Evolutionary conservation across 2,797 vertebrate genomes (phyloP).

Genomic region (Arctocebus calabarensis): DNA sequence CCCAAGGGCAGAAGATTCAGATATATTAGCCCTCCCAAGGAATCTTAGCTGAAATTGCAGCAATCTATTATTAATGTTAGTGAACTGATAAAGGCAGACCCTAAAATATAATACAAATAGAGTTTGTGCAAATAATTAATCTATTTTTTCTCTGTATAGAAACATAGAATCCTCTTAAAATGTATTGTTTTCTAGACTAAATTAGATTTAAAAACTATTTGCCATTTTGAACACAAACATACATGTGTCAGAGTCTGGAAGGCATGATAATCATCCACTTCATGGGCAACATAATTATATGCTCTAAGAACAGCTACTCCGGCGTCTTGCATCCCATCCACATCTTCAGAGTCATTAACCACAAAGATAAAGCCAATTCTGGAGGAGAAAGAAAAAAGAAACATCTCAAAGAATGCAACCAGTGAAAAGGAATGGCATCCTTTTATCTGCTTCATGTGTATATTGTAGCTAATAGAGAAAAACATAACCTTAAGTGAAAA

Average conservation of each 20-base stretch:
- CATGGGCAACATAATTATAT: slow-evolving; percentile 96
- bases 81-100: slow-evolving; percentile 1
- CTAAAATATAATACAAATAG: slow-evolving; percentile 5
- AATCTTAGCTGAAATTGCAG: slow-evolving; percentile 6
- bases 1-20: neutral
- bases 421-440: neutral
- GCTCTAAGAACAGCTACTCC: slow-evolving; percentile 96
- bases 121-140: neutral
- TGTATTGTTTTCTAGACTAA: neutral
- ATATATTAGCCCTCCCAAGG: neutral
- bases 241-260: slow-evolving; percentile 95
- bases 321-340: slow-evolving; percentile 95
- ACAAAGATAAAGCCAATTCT: slow-evolving; percentile 98
- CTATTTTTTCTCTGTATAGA: slow-evolving; percentile 6
- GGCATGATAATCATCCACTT: slow-evolving; percentile 94
- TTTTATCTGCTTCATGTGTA: neutral
- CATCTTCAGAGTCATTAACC: slow-evolving; percentile 93
- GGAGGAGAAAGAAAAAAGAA: slow-evolving; percentile 64
- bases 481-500: neutral
- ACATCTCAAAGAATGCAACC: neutral
- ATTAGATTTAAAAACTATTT: slow-evolving; percentile 18
- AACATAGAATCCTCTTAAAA: slow-evolving; percentile 33
- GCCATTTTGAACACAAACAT: slow-evolving; percentile 84
- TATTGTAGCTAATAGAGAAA: neutral
- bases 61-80: neutral